Evolutionary conservation across 2,888 invertebrate genomes (phyloP).

Genomic region (Crossocerus cetratus): DNA sequence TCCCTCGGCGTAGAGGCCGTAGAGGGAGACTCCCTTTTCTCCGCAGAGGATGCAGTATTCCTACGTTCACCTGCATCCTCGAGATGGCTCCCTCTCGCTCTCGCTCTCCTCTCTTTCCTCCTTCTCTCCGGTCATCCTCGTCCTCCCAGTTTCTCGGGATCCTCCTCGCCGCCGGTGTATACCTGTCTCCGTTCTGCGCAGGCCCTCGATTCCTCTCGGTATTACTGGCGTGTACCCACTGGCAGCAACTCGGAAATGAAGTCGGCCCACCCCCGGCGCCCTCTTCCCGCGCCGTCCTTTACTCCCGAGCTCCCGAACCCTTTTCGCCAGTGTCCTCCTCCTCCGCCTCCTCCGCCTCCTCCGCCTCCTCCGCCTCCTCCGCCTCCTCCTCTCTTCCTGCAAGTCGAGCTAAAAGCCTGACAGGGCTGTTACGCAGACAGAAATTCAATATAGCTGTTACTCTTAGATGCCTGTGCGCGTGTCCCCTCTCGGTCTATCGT

Average conservation of each 20-base stretch:
- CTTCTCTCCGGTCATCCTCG: not conserved
- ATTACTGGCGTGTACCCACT: slow-evolving; percentile 43
- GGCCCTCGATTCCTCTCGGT: not conserved
- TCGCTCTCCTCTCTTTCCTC: slow-evolving; percentile 25
- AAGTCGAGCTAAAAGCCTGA: slow-evolving; percentile 52
- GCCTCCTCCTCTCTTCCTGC: slow-evolving; percentile 14
- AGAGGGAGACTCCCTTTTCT: not conserved
- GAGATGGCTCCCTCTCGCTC: not conserved
- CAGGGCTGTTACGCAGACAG: slow-evolving; percentile 56
- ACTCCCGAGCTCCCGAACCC: slow-evolving; percentile 6
- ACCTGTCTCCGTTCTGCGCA: not conserved
- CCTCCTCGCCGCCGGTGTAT: not conserved
- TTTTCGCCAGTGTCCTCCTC: slow-evolving; percentile 18
- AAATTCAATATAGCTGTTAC: slow-evolving; percentile 64
- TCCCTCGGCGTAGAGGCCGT: not conserved
- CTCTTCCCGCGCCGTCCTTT: slow-evolving; percentile 26
- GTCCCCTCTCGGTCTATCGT: too few relatives aligned
- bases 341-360: slow-evolving; percentile 22
- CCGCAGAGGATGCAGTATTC: not conserved
- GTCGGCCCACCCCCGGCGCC: slow-evolving; percentile 39
- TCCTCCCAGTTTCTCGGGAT: too few relatives aligned
- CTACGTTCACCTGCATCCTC: slow-evolving; percentile 5
- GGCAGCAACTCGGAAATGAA: slow-evolving; percentile 54
- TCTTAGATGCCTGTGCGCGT: slow-evolving; percentile 49
- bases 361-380: slow-evolving; percentile 24